Base-by-base conservation (phyloP, 2,113 vertebrate genomes). In the Tragulus kanchil region DNA sequence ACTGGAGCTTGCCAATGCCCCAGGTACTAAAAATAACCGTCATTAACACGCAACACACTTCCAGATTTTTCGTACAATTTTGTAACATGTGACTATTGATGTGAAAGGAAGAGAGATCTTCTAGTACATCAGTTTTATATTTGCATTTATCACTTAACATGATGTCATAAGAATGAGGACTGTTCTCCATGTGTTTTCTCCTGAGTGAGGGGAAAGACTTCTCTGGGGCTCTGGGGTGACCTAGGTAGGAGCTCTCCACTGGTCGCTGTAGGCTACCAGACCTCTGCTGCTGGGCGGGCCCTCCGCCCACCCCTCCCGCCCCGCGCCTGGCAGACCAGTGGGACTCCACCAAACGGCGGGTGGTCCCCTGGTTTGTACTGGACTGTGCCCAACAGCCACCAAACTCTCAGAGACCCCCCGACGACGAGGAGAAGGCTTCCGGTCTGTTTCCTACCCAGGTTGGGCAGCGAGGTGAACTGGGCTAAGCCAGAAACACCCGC, bases 401-500 rank as follows among this genome's bases (percentile, higher is more conserved):
- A 6, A 45, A 36, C 23, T 36, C 5, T 1, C n/a, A 31, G 77
- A 15, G 69, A 59, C 45, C 59, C 4, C 4, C 21, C 52, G 65
- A 21, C 12, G 52, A n/a, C 1, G n/a, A 9, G 21, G 56, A 78
- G 56, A 25, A 13, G 58, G 6, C 50, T 42, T 42, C 16, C 0
- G 4, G n/a, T 52, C 84, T 9, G 6, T 54, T 36, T 61, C 61
- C 42, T 54, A 6, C 1, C 1, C 0, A 0, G 7, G 45, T n/a
- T n/a, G n/a, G n/a, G n/a, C n/a, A n/a, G n/a, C n/a, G n/a, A n/a
- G n/a, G n/a, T n/a, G n/a, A n/a, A n/a, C n/a, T n/a, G n/a, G n/a
- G n/a, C n/a, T n/a, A n/a, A n/a, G n/a, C n/a, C n/a, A n/a, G n/a
- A n/a, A n/a, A n/a, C n/a, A n/a, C n/a, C n/a, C n/a, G n/a, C n/a